Evolutionary conservation across 1,140 invertebrate species (phyloP).

Genomic region (Metaphire vulgaris): DNA sequence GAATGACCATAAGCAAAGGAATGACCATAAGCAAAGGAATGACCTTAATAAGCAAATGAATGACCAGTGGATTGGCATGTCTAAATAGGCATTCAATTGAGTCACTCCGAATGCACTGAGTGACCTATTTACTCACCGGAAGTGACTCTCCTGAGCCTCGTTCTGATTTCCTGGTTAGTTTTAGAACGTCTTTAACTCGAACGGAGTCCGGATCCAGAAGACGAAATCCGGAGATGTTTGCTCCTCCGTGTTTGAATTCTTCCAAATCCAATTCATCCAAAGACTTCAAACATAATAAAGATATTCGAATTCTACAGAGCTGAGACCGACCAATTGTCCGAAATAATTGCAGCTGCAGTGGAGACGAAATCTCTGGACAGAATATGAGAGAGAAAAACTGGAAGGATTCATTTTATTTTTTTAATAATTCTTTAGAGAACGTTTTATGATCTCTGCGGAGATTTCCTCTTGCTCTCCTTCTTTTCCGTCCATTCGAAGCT

Average conservation of each 20-base stretch:
- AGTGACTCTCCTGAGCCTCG: background rate
- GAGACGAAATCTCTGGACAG: too few relatives aligned
- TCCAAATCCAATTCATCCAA: slow-evolving; percentile 31
- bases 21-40: background rate
- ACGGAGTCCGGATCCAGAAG: background rate
- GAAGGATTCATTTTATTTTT: too few relatives aligned
- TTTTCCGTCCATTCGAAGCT: too few relatives aligned
- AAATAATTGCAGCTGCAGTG: too few relatives aligned
- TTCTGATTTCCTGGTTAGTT: background rate
- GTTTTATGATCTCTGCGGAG: too few relatives aligned
- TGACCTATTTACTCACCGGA: background rate
- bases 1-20: background rate
- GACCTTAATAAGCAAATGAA: background rate
- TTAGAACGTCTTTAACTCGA: background rate
- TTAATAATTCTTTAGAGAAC: too few relatives aligned
- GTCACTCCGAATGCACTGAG: too few relatives aligned
- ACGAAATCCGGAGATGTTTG: slow-evolving; percentile 30
- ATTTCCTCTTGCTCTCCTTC: too few relatives aligned
- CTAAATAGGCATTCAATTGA: too few relatives aligned
- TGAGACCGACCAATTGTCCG: too few relatives aligned
- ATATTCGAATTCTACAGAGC: too few relatives aligned
- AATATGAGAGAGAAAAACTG: too few relatives aligned
- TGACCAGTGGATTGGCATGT: background rate
- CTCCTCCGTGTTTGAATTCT: slow-evolving; percentile 26
- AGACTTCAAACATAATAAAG: slow-evolving; percentile 20